phyloP scores from a whole-genome alignment of 1,140 invertebrate genomes.

The Eueides isabella region DNA sequence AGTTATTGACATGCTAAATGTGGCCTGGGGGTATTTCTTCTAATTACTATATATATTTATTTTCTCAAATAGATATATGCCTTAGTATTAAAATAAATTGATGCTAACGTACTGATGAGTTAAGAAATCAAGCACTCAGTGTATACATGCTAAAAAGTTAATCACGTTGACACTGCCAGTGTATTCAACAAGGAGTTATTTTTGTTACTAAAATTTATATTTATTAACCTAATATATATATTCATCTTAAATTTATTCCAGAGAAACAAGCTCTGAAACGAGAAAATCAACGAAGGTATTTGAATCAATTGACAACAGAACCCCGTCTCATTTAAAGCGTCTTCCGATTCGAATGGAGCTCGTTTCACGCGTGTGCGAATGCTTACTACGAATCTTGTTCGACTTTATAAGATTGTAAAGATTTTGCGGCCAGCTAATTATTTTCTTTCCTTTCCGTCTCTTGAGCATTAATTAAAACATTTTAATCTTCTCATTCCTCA shows the following conservation, averaged over 20 bases:
- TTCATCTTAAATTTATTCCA: conserved; percentile 46
- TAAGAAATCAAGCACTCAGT: not conserved
- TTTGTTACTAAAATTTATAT: not conserved
- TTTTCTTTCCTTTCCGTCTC: conserved; percentile 48
- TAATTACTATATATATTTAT: not conserved
- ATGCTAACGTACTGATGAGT: not conserved
- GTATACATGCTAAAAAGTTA: not conserved
- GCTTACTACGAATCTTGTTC: conserved; percentile 36
- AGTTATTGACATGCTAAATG: not conserved
- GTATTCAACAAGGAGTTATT: not conserved
- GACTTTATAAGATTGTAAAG: conserved; percentile 48
- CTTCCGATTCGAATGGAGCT: conserved; percentile 53
- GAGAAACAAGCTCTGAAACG: conserved; percentile 53
- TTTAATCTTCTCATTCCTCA: conserved; percentile 51
- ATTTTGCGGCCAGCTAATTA: conserved; percentile 56
- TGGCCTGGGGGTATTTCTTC: not conserved
- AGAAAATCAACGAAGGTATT: conserved; percentile 59
- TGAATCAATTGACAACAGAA: conserved; percentile 55
- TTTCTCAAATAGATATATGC: no score
- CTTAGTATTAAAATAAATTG: not conserved
- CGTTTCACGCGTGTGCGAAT: conserved; percentile 61
- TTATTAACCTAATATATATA: conserved; percentile 41
- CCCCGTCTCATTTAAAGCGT: conserved; percentile 56
- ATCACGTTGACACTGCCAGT: not conserved
- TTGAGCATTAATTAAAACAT: conserved; percentile 63